Conservation (phyloP, 2,113 vertebrate genomes). For the Bubo bubo region DNA sequence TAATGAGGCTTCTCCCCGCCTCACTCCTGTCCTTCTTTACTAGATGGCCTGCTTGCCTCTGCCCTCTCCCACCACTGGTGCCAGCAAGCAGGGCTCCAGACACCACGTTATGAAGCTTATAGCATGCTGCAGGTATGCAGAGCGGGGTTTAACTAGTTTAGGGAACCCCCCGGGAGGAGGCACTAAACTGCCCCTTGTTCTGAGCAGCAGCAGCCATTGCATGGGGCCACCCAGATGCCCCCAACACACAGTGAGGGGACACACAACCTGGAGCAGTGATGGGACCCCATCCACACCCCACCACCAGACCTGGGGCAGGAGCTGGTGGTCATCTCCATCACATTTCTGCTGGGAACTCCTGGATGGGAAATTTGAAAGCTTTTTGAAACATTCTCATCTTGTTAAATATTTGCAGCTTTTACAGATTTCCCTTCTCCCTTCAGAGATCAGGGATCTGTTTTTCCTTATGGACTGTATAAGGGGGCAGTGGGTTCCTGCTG, state of each 20-base stretch:
- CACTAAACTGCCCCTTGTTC: not conserved
- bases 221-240: not conserved
- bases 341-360: not conserved
- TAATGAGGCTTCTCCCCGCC: not conserved
- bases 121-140: not conserved
- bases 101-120: rapidly evolving
- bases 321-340: not conserved
- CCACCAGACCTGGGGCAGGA: not conserved
- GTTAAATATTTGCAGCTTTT: not conserved
- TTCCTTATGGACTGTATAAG: not conserved
- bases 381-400: not conserved
- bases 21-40: not conserved
- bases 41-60: not conserved
- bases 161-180: not conserved
- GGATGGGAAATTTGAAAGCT: not conserved
- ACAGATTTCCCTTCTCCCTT: not conserved
- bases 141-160: not conserved
- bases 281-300: not conserved
- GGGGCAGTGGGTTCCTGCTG: not conserved
- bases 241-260: rapidly evolving
- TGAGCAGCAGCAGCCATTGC: not conserved
- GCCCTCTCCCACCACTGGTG: not conserved
- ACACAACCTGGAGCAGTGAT: rapidly evolving
- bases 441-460: not conserved
- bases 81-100: not conserved